These are phyloP conservation scores for Ceyx cyanopectus DNA, from an alignment of 2,113 vertebrate genomes.

Conservation along the genomic window DNA sequence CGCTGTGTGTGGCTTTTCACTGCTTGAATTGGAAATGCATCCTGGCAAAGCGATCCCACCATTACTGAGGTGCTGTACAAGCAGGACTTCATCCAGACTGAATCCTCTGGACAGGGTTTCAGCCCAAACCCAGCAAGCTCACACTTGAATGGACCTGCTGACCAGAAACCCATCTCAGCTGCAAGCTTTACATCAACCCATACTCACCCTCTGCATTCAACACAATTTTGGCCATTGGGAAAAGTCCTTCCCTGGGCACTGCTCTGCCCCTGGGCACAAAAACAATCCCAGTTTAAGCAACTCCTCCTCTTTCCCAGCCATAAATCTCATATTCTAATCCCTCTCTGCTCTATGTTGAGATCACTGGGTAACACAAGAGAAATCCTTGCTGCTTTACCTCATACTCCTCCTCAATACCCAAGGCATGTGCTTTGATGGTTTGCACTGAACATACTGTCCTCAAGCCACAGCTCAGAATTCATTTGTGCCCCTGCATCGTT, in stretches of 20 bases:
- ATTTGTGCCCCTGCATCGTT: neutral
- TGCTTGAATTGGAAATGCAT: neutral
- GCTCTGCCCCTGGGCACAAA: neutral
- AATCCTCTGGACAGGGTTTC: neutral
- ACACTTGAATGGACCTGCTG: rapidly evolving
- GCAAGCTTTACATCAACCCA: neutral
- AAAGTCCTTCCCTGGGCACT: neutral
- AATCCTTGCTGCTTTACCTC: neutral
- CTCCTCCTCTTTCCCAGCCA: neutral
- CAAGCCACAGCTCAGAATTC: neutral
- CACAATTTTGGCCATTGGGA: rapidly evolving
- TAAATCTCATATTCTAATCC: neutral
- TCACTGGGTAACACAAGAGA: rapidly evolving
- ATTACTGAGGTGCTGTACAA: rapidly evolving
- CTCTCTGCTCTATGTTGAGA: neutral
- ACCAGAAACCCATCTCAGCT: neutral
- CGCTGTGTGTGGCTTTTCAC: rapidly evolving
- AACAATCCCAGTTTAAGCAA: neutral
- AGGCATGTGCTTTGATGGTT: neutral
- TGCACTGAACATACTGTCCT: neutral
- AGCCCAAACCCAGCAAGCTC: neutral
- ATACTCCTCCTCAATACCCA: neutral
- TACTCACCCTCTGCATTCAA: neutral
- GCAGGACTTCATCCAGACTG: neutral
- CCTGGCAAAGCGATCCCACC: neutral